These are phyloP conservation scores for Ostrea edulis DNA, from an alignment of 1,140 invertebrate species.

Conservation along the genomic window DNA sequence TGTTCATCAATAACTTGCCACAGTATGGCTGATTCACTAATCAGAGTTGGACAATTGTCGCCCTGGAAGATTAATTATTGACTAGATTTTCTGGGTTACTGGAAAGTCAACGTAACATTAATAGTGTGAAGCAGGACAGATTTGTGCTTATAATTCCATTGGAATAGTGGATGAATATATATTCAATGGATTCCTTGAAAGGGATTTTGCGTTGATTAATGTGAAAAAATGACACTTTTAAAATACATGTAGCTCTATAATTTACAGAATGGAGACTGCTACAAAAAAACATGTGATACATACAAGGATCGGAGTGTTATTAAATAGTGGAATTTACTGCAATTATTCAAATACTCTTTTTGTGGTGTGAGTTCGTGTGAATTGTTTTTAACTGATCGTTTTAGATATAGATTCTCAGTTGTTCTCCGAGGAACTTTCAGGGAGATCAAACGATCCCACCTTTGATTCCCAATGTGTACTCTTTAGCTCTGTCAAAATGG, in stretches of 20 bases:
- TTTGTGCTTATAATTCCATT: neutral
- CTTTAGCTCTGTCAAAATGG: neutral
- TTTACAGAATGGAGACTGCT: too few relatives aligned
- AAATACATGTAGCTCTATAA: too few relatives aligned
- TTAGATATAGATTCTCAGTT: neutral
- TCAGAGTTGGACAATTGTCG: constrained; percentile 26
- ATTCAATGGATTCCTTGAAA: neutral
- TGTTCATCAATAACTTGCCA: neutral
- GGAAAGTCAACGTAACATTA: neutral
- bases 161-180: neutral
- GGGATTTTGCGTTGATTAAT: neutral
- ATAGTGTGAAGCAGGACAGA: neutral
- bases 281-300: too few relatives aligned
- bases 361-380: neutral
- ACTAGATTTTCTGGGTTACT: neutral
- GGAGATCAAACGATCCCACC: constrained; percentile 21
- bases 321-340: too few relatives aligned
- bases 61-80: constrained; percentile 9
- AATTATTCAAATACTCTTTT: neutral
- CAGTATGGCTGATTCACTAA: neutral
- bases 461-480: neutral
- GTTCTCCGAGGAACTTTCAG: neutral
- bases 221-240: neutral
- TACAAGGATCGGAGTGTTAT: too few relatives aligned
- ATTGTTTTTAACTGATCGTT: neutral